Base-by-base conservation (phyloP, 2,797 vertebrate genomes). In the Argya squamiceps region DNA sequence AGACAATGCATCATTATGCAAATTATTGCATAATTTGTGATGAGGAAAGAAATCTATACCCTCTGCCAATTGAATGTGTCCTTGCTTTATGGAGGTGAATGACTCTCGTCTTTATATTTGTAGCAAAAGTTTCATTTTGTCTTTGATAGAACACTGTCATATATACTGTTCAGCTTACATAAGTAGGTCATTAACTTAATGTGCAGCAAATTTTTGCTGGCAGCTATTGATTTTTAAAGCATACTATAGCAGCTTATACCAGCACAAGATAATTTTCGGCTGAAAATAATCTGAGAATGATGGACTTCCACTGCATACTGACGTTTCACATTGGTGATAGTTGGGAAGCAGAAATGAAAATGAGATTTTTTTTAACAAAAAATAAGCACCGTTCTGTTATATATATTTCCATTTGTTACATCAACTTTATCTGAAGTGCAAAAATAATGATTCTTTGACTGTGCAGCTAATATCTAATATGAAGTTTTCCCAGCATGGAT, bases 161-260 rank as follows among this genome's bases (percentile, higher is more conserved):
- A 34, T 89, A 30, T 27, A 59, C 46, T 67, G 15, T 49, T 30
- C 12, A 62, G 5, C n/a, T 53, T 88, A 29, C 24, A 93, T 13
- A 29, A 87, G 63, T 63, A 64, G 5, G 68, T 80, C 50, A 84
- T 80, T 94, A 92, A 79, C 37, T 79, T 77, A 87, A 96, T 76
- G n/a, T 4, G 2, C 41, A 85, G 16, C 77, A 80, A 91, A 92
- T 90, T 78, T 65, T 92, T 73, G 15, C 84, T 93, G 56, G 50
- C 32, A 96, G 82, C 20, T 95, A 91, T 86, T 96, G 91, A 94
- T 93, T 96, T 85, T 74, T 86, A 95, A 89, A 50, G 21, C 7
- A 4, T 56, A 43, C 10, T 46, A 34, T 52, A 80, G 70, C 23
- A 86, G 18, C 8, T 30, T 46, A 65, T 87, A 74, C 29, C 27